phyloP scores from a whole-genome alignment of 2,888 invertebrate species.

The Cryptocheilus praepositus region DNA sequence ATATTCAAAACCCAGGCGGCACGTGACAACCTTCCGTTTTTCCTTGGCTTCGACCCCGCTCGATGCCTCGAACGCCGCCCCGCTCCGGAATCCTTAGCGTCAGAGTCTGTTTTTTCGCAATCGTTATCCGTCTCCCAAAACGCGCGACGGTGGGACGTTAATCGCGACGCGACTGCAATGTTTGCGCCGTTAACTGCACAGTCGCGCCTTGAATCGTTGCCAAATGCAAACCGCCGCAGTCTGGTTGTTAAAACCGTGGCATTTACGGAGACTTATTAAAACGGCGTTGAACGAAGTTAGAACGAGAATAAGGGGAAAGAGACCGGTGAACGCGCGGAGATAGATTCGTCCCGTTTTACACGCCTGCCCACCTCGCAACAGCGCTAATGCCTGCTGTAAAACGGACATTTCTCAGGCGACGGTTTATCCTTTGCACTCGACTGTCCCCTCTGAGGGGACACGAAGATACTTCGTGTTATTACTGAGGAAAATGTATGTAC shows the following conservation, averaged over 20 bases:
- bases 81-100: no score
- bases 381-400: background rate
- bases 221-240: slow-evolving; percentile 42
- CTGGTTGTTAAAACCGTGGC: slow-evolving; percentile 18
- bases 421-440: no score
- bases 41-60: background rate
- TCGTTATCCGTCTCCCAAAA: background rate
- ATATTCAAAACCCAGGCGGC: no score
- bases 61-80: background rate
- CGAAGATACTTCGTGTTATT: no score
- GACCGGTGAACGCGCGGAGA: slow-evolving; percentile 25
- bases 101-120: background rate
- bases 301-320: slow-evolving; percentile 7
- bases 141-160: background rate
- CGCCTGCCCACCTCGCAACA: background rate
- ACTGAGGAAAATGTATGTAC: no score
- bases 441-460: no score
- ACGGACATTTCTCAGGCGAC: background rate
- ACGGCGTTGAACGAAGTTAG: slow-evolving; percentile 32
- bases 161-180: background rate
- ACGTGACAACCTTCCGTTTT: slow-evolving; percentile 5
- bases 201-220: slow-evolving; percentile 41
- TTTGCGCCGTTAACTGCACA: slow-evolving; percentile 3
- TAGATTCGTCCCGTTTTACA: no score
- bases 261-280: slow-evolving; percentile 46